These are phyloP conservation scores for Parazoanthus swiftii DNA, from an alignment of 92 coral and sea anemone species.

Conservation along the genomic window DNA sequence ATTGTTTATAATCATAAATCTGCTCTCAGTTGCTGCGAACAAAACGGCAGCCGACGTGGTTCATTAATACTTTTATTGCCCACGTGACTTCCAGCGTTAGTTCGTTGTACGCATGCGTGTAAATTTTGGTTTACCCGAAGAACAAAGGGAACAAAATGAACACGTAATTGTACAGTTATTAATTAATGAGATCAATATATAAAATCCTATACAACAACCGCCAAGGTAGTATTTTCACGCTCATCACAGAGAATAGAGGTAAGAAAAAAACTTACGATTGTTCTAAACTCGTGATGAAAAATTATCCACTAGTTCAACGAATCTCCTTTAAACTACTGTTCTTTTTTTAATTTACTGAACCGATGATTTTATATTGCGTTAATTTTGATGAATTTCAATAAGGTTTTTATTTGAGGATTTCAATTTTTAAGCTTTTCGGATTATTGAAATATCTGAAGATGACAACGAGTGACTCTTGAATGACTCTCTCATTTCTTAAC, in stretches of 20 bases:
- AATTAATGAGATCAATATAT: constrained; percentile 76
- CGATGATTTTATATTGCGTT: not conserved
- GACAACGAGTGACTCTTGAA: not conserved
- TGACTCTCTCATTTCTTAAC: constrained; percentile 14
- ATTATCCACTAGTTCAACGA: no score
- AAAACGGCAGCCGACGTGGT: constrained; percentile 27
- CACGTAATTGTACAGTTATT: constrained; percentile 65
- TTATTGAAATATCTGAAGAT: not conserved
- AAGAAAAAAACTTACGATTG: constrained; percentile 21
- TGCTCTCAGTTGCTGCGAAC: not conserved
- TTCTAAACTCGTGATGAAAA: not conserved
- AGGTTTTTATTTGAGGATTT: not conserved
- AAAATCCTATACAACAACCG: constrained; percentile 64
- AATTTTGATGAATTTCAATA: not conserved
- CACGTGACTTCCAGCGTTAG: constrained; percentile 30
- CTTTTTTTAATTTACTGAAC: not conserved
- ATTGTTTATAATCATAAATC: not conserved
- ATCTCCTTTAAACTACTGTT: not conserved
- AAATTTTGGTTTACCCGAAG: not conserved
- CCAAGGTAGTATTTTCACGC: constrained; percentile 47
- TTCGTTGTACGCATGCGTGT: constrained; percentile 16
- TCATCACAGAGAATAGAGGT: constrained; percentile 36
- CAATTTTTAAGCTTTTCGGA: not conserved
- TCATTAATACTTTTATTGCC: constrained; percentile 34
- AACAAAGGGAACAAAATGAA: constrained; percentile 62